phyloP scores from a whole-genome alignment of 2,888 invertebrate genomes.

The Cephalotes varians region DNA sequence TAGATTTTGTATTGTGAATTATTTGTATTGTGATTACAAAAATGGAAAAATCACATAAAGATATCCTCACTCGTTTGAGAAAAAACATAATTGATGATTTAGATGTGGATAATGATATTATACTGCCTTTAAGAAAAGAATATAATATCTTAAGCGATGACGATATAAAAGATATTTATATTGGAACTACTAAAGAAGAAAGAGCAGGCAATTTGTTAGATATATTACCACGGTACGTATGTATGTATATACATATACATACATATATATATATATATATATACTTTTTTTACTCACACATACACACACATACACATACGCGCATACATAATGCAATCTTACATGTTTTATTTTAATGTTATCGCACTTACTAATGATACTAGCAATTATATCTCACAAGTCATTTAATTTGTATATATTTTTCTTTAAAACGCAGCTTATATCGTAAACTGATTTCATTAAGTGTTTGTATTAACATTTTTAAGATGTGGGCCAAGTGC shows the following conservation, averaged over 20 bases:
- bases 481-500: slow-evolving; percentile 82
- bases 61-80: slow-evolving; percentile 75
- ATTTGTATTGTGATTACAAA: slow-evolving; percentile 14
- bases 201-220: slow-evolving; percentile 78
- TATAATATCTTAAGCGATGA: slow-evolving; percentile 78
- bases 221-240: slow-evolving; percentile 79
- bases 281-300: no score
- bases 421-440: slow-evolving; percentile 11
- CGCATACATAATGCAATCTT: background rate
- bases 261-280: no score
- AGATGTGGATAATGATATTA: slow-evolving; percentile 80
- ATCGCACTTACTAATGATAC: slow-evolving; percentile 9
- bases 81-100: slow-evolving; percentile 77
- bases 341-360: background rate
- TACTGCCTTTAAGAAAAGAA: slow-evolving; percentile 74
- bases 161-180: slow-evolving; percentile 75
- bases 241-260: no score
- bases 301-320: no score
- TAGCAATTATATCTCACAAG: slow-evolving; percentile 1
- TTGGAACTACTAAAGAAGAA: slow-evolving; percentile 68
- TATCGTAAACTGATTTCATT: background rate
- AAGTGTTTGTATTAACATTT: slow-evolving; percentile 50
- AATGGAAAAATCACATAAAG: slow-evolving; percentile 79
- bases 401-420: background rate
- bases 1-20: background rate